Evolutionary conservation across 2,888 invertebrate genomes (phyloP).

Genomic region (Cataglyphis livida): DNA sequence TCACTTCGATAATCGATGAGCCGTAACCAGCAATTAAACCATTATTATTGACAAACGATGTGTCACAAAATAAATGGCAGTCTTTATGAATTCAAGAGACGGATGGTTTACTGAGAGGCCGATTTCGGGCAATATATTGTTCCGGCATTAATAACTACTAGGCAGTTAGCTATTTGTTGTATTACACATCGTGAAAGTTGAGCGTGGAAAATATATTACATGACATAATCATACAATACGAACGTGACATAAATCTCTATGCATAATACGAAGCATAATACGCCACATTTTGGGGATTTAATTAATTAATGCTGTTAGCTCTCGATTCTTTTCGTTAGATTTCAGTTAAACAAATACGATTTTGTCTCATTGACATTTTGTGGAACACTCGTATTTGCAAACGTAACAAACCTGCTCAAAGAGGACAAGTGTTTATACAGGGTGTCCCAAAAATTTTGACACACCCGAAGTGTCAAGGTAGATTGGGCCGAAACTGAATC

Average conservation of each 20-base stretch:
- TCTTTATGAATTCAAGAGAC: slow-evolving; percentile 29
- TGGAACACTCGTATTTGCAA: background rate
- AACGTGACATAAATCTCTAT: slow-evolving; percentile 15
- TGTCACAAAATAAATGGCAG: slow-evolving; percentile 3
- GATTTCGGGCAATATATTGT: slow-evolving; percentile 29
- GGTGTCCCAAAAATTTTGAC: too few species aligned
- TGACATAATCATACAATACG: background rate
- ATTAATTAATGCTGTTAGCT: slow-evolving; percentile 3
- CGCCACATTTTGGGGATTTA: background rate
- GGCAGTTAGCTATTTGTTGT: background rate
- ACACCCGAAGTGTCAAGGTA: too few species aligned
- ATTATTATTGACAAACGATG: slow-evolving; percentile 43
- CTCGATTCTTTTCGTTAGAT: background rate
- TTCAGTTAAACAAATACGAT: background rate
- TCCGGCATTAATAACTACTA: background rate
- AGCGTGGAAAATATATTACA: slow-evolving; percentile 17
- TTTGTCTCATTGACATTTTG: background rate
- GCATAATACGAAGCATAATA: background rate
- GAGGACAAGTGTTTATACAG: background rate
- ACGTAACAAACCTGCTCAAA: slow-evolving; percentile 5
- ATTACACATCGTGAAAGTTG: slow-evolving; percentile 22
- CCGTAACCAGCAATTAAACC: slow-evolving; percentile 37
- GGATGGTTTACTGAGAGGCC: background rate
- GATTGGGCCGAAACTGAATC: too few species aligned
- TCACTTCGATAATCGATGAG: slow-evolving; percentile 44